Base-by-base conservation (phyloP, 2,888 invertebrate genomes). In the Neoaliturus tenellus region DNA sequence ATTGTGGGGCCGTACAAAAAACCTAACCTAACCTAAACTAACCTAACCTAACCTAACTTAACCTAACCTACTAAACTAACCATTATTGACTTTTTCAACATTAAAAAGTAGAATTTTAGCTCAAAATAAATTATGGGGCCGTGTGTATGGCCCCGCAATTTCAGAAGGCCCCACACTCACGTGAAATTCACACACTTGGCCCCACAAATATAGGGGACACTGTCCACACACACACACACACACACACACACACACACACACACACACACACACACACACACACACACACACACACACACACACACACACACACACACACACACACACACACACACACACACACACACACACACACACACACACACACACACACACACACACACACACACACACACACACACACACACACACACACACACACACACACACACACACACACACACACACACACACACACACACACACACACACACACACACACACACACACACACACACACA, bases 361-460 rank as follows among this genome's bases (percentile, higher is more conserved):
- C 75, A 75, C 75, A 75, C 75, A 75, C 75, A 75, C 75, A 75
- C 75, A 75, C 75, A 75, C 75, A 75, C 75, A 75, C 75, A 75
- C 75, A 75, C 75, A 75, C 75, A 75, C 75, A 75, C 75, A 75
- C 75, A 75, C 75, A 75, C 75, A 75, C 75, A 75, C 75, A 75
- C 75, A 75, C 75, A 75, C 75, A 75, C 75, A 75, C 75, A 75
- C 48, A 75, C 75, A 75, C 75, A 75, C 75, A 75, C 75, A 75
- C 75, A 75, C 75, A 75, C 75, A 75, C 75, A 75, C 75, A 75
- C 75, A 75, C 75, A 75, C 75, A 75, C 75, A 75, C 75, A 75
- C 75, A 75, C 75, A 75, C 75, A 75, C 75, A 75, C 75, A 75
- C 75, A 75, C 75, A 69, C 69, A 69, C 69, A 69, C 69, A 69